These are phyloP conservation scores for Protobothrops mucrosquamatus DNA, from an alignment of 2,113 vertebrate genomes.

Conservation along the genomic window DNA sequence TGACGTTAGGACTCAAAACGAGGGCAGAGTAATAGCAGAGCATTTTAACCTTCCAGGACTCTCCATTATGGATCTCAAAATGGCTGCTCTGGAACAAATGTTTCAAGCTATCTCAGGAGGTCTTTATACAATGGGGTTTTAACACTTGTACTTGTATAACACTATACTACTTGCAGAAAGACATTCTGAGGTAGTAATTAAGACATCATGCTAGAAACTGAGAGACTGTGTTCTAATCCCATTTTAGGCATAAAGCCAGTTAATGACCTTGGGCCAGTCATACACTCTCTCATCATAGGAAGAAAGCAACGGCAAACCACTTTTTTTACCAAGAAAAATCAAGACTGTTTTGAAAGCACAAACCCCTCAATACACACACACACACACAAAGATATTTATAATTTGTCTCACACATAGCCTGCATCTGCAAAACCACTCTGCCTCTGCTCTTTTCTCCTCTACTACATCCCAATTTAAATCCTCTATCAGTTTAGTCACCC, in stretches of 20 bases:
- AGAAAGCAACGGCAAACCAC: not conserved
- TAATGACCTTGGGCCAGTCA: not conserved
- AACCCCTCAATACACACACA: not conserved
- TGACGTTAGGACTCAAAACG: not conserved
- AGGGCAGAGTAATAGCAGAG: not conserved
- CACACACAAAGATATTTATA: not conserved
- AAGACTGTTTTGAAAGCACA: not conserved
- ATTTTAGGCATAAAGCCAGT: not conserved
- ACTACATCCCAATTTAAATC: not conserved
- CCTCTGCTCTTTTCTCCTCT: not conserved
- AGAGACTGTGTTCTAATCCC: not conserved
- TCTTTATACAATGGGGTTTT: not conserved
- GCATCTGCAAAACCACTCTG: not conserved
- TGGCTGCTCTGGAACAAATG: not conserved
- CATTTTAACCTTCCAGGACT: not conserved
- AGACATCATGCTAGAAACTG: not conserved
- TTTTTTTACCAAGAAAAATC: not conserved
- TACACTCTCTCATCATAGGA: not conserved
- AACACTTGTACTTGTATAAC: not conserved
- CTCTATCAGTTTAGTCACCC: not conserved
- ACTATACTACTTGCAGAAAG: not conserved
- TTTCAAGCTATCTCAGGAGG: not conserved
- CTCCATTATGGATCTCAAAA: not conserved
- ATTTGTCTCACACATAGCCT: not conserved
- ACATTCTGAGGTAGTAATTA: not conserved